Evolutionary conservation across 1,140 invertebrate genomes (phyloP).

Genomic region (Brachionus manjavacas): DNA sequence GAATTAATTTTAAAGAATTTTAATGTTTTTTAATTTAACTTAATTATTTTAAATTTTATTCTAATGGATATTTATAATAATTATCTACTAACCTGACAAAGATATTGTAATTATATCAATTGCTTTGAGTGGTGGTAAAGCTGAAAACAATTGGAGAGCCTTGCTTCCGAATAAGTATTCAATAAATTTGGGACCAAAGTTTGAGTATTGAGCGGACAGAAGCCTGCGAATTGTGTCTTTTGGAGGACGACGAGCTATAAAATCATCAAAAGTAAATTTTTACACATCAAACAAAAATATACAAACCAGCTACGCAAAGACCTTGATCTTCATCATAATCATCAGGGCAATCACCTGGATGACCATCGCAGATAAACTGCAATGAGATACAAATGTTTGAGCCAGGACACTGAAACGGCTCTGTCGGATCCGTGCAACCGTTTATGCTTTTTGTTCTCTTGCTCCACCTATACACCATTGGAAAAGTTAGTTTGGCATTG

Average conservation of each 20-base stretch:
- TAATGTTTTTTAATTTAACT: no score
- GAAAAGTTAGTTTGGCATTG: conserved; percentile 35
- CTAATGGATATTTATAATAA: no score
- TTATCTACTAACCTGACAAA: neutral
- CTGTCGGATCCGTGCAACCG: conserved; percentile 29
- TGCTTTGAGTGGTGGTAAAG: neutral
- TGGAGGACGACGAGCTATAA: conserved; percentile 28
- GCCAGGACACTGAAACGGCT: conserved; percentile 41
- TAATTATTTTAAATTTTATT: no score
- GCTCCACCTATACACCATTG: conserved; percentile 39
- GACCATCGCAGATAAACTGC: conserved; percentile 36
- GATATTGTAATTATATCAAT: conserved; percentile 11
- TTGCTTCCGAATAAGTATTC: conserved; percentile 39
- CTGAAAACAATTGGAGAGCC: neutral
- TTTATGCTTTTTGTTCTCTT: conserved; percentile 23
- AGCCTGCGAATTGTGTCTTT: conserved; percentile 26
- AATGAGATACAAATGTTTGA: conserved; percentile 36
- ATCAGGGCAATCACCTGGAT: conserved; percentile 43
- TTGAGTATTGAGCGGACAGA: neutral
- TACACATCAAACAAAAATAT: neutral
- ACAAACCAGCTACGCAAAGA: conserved; percentile 24
- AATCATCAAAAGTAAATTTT: neutral
- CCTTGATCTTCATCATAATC: conserved; percentile 39
- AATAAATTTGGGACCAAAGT: conserved; percentile 38
- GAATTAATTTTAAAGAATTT: no score